Percentiles rank a stretch among this genome's conserved stretches.
These are phyloP conservation scores for Paramacrobiotus metropolitanus DNA, from an alignment of 1,140 invertebrate genomes.

Conservation along the genomic window DNA sequence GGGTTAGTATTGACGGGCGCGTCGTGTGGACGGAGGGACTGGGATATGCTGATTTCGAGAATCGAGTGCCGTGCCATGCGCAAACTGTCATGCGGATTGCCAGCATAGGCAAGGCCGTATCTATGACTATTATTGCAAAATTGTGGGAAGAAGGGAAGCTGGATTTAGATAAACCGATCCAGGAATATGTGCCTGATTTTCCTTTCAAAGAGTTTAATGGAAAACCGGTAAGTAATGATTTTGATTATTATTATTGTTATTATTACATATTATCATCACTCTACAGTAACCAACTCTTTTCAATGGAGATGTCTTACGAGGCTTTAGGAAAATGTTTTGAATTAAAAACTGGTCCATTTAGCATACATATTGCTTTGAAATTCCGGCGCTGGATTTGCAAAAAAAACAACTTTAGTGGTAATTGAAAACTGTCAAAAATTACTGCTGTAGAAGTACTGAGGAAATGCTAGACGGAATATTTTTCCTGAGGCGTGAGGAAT, in stretches of 20 bases:
- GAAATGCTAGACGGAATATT: no score
- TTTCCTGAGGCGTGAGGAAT: no score
- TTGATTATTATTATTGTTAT: slow-evolving; percentile 3
- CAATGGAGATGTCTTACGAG: no score
- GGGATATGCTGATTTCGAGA: slow-evolving; percentile 36
- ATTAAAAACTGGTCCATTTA: no score
- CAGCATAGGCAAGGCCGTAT: slow-evolving; percentile 36
- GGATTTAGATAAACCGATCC: slow-evolving; percentile 32
- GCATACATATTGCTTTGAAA: no score
- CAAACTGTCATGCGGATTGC: slow-evolving; percentile 36
- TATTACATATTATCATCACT: no score
- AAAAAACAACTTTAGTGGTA: no score
- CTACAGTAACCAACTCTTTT: no score
- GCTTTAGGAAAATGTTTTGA: no score
- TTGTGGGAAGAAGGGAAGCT: slow-evolving; percentile 30
- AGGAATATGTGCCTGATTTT: slow-evolving; percentile 29
- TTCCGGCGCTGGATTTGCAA: no score
- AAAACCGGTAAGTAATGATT: slow-evolving; percentile 18
- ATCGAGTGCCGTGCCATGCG: slow-evolving; percentile 25
- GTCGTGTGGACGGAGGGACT: slow-evolving; percentile 29
- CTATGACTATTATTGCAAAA: slow-evolving; percentile 30
- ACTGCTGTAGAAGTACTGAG: no score
- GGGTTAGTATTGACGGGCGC: slow-evolving; percentile 31
- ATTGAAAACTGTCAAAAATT: no score
- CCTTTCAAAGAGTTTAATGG: slow-evolving; percentile 29